A percentile compares a stretch with the other conserved stretches of the same genome.
phyloP scores from a whole-genome alignment of 2,888 invertebrate genomes.

The Amphimallon solstitiale region DNA sequence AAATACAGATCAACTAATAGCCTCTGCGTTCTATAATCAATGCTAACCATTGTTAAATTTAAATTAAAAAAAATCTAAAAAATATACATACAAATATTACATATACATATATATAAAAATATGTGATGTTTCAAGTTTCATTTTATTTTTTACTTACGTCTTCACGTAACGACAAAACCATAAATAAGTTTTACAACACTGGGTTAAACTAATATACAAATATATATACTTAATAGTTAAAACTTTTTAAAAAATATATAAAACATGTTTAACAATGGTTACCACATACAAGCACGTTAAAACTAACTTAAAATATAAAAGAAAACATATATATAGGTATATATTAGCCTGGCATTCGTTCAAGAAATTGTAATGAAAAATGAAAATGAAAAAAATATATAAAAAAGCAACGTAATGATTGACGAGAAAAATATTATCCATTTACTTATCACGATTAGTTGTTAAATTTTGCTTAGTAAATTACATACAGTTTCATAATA shows the following conservation, averaged over 20 bases:
- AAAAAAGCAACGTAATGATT: slow-evolving; percentile 7
- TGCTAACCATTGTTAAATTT: slow-evolving; percentile 58
- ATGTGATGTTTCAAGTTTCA: slow-evolving; percentile 32
- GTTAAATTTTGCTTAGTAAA: slow-evolving; percentile 36
- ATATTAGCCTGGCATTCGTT: slow-evolving; percentile 56
- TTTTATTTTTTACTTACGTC: slow-evolving; percentile 30
- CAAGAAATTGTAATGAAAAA: slow-evolving; percentile 31
- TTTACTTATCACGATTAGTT: slow-evolving; percentile 34
- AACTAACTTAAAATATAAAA: slow-evolving; percentile 58
- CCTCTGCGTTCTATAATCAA: slow-evolving; percentile 46
- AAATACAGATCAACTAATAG: slow-evolving; percentile 53
- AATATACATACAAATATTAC: slow-evolving; percentile 48
- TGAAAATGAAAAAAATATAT: slow-evolving; percentile 29
- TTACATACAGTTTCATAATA: slow-evolving; percentile 28
- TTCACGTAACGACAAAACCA: slow-evolving; percentile 40
- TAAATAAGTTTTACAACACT: slow-evolving; percentile 58
- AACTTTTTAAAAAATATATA: slow-evolving; percentile 47
- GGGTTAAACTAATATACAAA: slow-evolving; percentile 47
- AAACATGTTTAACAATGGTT: slow-evolving; percentile 55
- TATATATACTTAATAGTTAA: slow-evolving; percentile 38
- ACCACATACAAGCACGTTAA: slow-evolving; percentile 54
- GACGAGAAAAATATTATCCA: slow-evolving; percentile 27
- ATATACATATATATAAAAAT: slow-evolving; percentile 48
- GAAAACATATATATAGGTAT: slow-evolving; percentile 47
- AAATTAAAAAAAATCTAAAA: slow-evolving; percentile 37